Percentiles rank a stretch among this genome's conserved stretches.
These are phyloP conservation scores for Hemistola chrysoprasaria DNA, from an alignment of 2,888 invertebrate genomes.

Conservation along the genomic window DNA sequence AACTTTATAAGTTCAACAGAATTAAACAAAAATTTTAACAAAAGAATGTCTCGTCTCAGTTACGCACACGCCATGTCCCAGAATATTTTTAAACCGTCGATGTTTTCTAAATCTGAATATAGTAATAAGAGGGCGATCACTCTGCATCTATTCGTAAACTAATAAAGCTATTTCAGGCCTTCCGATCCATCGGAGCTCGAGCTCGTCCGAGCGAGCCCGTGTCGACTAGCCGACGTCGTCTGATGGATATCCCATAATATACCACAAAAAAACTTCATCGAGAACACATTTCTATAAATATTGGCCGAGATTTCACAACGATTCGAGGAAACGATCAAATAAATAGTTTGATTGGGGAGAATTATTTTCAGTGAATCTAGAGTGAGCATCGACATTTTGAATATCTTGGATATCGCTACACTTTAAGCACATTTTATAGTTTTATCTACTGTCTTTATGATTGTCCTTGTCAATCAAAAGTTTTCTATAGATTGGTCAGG, in stretches of 20 bases:
- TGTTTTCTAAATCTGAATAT: constrained; percentile 62
- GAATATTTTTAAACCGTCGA: constrained; percentile 38
- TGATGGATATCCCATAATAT: constrained; percentile 22
- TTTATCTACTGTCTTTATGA: too few relatives aligned
- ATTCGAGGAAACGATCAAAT: constrained; percentile 17
- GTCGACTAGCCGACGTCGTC: constrained; percentile 12
- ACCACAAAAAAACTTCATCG: constrained; percentile 25
- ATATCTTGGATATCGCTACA: too few relatives aligned
- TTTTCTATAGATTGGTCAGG: too few relatives aligned
- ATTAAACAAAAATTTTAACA: constrained; percentile 1
- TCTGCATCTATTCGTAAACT: constrained; percentile 67
- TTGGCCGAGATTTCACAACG: constrained; percentile 16
- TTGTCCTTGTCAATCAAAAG: too few relatives aligned
- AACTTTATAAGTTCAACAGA: too few relatives aligned
- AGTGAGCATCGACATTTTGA: too few relatives aligned
- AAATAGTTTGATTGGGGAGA: constrained; percentile 8
- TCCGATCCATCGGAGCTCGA: constrained; percentile 38
- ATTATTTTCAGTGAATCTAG: not conserved
- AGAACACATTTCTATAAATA: constrained; percentile 26
- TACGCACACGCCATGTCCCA: constrained; percentile 31
- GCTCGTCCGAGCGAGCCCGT: constrained; percentile 5
- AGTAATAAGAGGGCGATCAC: constrained; percentile 71
- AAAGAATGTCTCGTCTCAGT: constrained; percentile 15
- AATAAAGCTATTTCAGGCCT: constrained; percentile 68
- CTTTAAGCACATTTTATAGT: not conserved